Evolutionary conservation across 53 echinoderm and acorn worm species (phyloP).

Genomic region (Echinarachnius parma): DNA sequence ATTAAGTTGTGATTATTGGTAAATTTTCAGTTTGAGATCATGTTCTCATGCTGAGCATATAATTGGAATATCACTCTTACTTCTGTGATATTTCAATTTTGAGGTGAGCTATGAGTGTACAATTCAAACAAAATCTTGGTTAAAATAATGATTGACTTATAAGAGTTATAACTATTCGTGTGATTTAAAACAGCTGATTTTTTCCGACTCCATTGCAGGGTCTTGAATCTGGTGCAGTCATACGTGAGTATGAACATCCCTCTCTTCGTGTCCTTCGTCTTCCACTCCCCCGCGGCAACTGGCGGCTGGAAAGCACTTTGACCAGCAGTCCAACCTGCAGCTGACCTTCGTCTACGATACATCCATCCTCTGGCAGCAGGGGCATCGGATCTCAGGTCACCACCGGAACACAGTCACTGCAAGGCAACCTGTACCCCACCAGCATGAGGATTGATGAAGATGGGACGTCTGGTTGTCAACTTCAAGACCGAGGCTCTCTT

Average conservation of each 20-base stretch:
- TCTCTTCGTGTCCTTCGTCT: slow-evolving; percentile 92
- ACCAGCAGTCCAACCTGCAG: slow-evolving; percentile 89
- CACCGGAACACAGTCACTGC: slow-evolving; percentile 48
- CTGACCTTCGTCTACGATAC: slow-evolving; percentile 98
- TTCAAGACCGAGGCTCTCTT: slow-evolving; percentile 98
- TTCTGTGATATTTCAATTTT: background rate
- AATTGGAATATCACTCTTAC: too few species aligned
- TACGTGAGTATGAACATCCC: slow-evolving; percentile 92
- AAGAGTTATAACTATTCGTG: background rate
- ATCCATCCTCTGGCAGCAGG: slow-evolving; percentile 97
- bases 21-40: too few species aligned
- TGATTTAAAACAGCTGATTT: background rate
- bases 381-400: slow-evolving; percentile 86
- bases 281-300: slow-evolving; percentile 89
- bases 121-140: background rate
- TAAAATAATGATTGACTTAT: background rate
- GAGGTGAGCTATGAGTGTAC: background rate
- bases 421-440: slow-evolving; percentile 95
- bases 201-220: slow-evolving; percentile 44
- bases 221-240: slow-evolving; percentile 90
- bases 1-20: too few species aligned
- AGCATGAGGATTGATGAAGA: slow-evolving; percentile 98
- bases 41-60: too few species aligned
- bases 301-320: slow-evolving; percentile 99
- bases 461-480: slow-evolving; percentile 97